phyloP scores from a whole-genome alignment of 1,140 invertebrate genomes.

The Philotrypesis tridentata region DNA sequence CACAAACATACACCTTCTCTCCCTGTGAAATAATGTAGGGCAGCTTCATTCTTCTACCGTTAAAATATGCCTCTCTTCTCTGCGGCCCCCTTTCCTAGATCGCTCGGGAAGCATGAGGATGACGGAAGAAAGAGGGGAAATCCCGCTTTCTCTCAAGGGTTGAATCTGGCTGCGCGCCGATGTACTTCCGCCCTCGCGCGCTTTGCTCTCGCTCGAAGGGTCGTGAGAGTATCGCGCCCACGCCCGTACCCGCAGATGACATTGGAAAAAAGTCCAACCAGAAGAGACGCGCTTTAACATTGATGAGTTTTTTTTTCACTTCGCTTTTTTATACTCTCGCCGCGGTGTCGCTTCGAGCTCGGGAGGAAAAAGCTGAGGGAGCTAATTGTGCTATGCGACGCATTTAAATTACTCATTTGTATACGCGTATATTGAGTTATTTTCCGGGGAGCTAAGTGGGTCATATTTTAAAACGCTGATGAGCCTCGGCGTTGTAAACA shows the following conservation, averaged over 20 bases:
- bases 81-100: neutral
- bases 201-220: neutral
- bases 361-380: neutral
- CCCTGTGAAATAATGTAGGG: neutral
- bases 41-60: neutral
- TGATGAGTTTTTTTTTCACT: constrained; percentile 18
- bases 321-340: no score
- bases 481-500: neutral
- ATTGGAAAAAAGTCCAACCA: constrained; percentile 42
- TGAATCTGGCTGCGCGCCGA: constrained; percentile 43
- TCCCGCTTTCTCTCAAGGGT: constrained; percentile 50
- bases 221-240: constrained; percentile 38
- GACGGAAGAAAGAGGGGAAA: constrained; percentile 47
- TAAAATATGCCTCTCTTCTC: constrained; percentile 26
- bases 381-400: constrained; percentile 26
- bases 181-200: constrained; percentile 49
- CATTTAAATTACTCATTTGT: constrained; percentile 22
- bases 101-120: neutral
- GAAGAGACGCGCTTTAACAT: constrained; percentile 40
- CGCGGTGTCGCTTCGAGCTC: neutral
- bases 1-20: neutral
- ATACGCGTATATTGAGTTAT: neutral
- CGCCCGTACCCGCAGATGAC: constrained; percentile 33
- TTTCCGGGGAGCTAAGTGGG: neutral
- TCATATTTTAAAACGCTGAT: neutral